These are phyloP conservation scores for Sciaenops ocellatus DNA, from an alignment of 2,797 vertebrate species.

Conservation along the genomic window DNA sequence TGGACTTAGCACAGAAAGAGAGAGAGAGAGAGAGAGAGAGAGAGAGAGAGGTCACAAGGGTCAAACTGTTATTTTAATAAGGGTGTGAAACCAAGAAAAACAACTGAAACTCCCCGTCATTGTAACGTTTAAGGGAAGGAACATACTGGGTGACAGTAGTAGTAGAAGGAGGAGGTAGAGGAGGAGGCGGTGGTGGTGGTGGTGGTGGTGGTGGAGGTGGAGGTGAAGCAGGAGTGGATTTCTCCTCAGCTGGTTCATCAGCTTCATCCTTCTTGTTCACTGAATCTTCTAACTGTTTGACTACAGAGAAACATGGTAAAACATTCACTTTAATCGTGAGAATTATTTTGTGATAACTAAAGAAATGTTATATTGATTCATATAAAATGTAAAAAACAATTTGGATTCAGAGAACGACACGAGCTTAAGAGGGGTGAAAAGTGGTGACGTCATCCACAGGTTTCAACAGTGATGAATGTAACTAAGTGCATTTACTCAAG, in stretches of 20 bases:
- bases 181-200: slow-evolving; percentile 68
- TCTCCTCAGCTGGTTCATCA: slow-evolving; percentile 40
- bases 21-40: background rate
- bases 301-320: slow-evolving; percentile 46
- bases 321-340: too few relatives aligned
- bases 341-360: background rate
- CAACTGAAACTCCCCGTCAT: background rate
- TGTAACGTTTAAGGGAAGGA: background rate
- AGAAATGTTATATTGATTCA: background rate
- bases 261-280: slow-evolving; percentile 20
- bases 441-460: background rate
- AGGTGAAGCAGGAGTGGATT: background rate
- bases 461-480: background rate
- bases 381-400: background rate
- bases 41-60: background rate
- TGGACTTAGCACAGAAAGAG: slow-evolving; percentile 58
- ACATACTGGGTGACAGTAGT: slow-evolving; percentile 72
- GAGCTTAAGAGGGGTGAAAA: background rate
- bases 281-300: slow-evolving; percentile 66
- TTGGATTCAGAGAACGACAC: background rate
- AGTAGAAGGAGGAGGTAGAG: slow-evolving; percentile 55
- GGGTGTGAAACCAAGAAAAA: too few relatives aligned
- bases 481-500: background rate
- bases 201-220: slow-evolving; percentile 40
- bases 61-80: background rate